Evolutionary conservation across 2,113 vertebrate genomes (phyloP).

Genomic region (Sander lucioperca): DNA sequence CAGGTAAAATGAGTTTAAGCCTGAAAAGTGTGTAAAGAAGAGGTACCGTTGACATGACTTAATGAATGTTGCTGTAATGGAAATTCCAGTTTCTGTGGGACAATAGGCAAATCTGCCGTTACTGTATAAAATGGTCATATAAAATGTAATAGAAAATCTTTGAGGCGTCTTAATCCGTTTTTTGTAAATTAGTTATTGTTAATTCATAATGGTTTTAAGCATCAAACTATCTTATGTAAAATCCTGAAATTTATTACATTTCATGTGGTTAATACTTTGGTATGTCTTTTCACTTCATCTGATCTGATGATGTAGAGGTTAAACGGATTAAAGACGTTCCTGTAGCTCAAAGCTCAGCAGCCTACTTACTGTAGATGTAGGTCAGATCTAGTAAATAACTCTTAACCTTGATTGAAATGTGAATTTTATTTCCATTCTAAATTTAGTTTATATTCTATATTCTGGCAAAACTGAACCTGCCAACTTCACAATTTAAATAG

Average conservation of each 20-base stretch:
- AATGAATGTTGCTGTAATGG: no score
- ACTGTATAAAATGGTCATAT: not conserved
- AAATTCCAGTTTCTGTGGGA: not conserved
- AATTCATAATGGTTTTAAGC: not conserved
- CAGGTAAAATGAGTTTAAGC: not conserved
- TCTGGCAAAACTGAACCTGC: not conserved
- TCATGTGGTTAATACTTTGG: not conserved
- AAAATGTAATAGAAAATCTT: not conserved
- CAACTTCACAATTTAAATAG: no score
- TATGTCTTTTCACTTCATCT: not conserved
- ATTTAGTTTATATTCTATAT: not conserved
- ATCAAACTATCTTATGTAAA: not conserved
- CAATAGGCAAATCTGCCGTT: not conserved
- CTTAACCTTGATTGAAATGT: not conserved
- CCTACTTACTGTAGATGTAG: not conserved
- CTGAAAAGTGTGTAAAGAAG: not conserved
- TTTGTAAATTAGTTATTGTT: not conserved
- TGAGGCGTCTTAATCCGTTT: not conserved
- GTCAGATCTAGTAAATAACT: not conserved
- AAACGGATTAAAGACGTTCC: not conserved
- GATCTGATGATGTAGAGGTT: not conserved
- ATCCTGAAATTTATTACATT: not conserved
- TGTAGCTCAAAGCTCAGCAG: no score
- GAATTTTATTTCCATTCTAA: not conserved
- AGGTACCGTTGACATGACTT: not conserved